Percentiles rank a stretch among this genome's conserved stretches.
These are phyloP conservation scores for Myotis pilosus DNA, from an alignment of 2,797 vertebrate species.

Conservation along the genomic window DNA sequence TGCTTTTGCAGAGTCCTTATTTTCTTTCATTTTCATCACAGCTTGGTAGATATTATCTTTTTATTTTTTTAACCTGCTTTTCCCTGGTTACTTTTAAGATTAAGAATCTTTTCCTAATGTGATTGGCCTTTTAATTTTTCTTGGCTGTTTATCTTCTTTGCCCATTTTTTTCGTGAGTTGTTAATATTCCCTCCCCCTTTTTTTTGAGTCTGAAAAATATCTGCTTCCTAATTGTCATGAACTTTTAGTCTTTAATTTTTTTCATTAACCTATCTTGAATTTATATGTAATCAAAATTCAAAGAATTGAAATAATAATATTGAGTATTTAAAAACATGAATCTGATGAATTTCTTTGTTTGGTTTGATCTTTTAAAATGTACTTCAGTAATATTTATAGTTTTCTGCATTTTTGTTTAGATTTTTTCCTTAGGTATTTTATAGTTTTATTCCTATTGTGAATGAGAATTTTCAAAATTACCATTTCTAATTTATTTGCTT, in stretches of 20 bases:
- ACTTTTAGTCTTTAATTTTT: not conserved
- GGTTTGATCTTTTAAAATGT: not conserved
- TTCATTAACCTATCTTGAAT: not conserved
- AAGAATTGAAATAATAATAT: not conserved
- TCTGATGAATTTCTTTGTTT: not conserved
- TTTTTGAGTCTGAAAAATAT: conserved; percentile 1
- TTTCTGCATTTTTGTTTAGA: not conserved
- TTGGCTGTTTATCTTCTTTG: not conserved
- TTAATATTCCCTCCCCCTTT: not conserved
- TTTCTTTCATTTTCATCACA: not conserved
- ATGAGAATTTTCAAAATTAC: not conserved
- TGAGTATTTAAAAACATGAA: not conserved
- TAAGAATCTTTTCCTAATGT: not conserved
- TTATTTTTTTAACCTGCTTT: not conserved
- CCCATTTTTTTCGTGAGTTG: not conserved
- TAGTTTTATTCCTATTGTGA: not conserved
- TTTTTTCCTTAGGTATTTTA: not conserved
- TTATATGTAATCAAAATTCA: not conserved
- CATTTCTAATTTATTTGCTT: not conserved
- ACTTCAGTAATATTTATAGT: not conserved
- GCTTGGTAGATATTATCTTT: not conserved
- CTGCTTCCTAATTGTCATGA: not conserved
- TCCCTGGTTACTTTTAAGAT: not conserved
- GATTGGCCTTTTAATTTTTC: not conserved
- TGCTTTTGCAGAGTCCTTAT: not conserved